Percentiles rank a stretch among this genome's conserved stretches.
Conservation (phyloP, 2,113 vertebrate species). For the Cyanoramphus novaezelandiae region DNA sequence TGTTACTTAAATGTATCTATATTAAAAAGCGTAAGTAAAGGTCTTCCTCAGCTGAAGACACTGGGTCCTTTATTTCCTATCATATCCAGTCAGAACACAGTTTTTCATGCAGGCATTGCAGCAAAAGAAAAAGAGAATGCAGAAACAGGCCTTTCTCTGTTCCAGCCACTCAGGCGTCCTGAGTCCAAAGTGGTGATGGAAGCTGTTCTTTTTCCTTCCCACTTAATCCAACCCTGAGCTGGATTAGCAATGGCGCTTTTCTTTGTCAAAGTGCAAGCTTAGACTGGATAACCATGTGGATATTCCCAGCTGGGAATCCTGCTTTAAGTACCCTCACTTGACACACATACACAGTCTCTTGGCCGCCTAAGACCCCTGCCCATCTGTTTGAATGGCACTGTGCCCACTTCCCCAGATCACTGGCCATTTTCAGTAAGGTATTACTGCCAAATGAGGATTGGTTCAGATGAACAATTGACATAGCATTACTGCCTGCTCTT, state of each 20-base stretch:
- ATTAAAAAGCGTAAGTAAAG: background rate
- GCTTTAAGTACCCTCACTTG: conserved; percentile 60
- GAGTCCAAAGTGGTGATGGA: background rate
- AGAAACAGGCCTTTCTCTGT: background rate
- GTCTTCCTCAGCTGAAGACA: background rate
- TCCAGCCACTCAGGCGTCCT: background rate
- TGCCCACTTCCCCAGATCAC: conserved; percentile 35
- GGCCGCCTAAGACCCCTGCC: conserved; percentile 60
- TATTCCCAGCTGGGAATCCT: conserved; percentile 56
- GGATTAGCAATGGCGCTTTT: conserved; percentile 27
- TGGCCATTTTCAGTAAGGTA: conserved; percentile 16
- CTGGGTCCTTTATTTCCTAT: background rate
- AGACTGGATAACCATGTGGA: conserved; percentile 32
- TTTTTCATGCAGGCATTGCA: background rate
- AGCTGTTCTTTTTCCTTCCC: conserved; percentile 35
- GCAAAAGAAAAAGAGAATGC: background rate
- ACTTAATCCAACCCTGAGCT: conserved; percentile 35
- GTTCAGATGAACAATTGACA: background rate
- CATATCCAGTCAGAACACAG: rapidly evolving
- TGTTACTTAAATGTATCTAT: background rate
- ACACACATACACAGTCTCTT: conserved; percentile 54
- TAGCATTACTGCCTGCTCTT: background rate
- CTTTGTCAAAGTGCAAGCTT: conserved; percentile 27
- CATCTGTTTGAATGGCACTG: conserved; percentile 63
- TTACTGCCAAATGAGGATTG: background rate